phyloP scores from a whole-genome alignment of 2,797 vertebrate genomes.

The Zenarchopterus dispar region DNA sequence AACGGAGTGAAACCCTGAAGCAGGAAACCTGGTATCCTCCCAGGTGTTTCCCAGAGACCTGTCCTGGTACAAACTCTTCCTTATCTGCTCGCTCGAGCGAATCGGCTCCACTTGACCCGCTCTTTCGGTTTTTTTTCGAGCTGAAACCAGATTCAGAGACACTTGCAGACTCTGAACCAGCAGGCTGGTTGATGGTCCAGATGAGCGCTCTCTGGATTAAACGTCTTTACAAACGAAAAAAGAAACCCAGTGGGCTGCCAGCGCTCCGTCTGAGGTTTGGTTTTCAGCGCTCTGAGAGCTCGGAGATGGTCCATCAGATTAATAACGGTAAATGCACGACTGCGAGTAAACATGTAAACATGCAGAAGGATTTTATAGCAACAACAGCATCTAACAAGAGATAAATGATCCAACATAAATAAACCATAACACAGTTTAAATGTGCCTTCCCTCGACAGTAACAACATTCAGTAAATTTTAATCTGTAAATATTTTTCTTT shows the following conservation, averaged over 20 bases:
- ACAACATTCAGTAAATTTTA: too few relatives aligned
- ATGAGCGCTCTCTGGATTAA: constrained; percentile 15
- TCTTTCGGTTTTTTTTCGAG: constrained; percentile 47
- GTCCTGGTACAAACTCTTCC: constrained; percentile 30
- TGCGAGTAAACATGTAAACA: too few relatives aligned
- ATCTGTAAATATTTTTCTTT: too few relatives aligned
- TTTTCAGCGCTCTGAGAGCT: background rate
- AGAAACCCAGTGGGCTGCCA: background rate
- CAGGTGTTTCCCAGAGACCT: constrained; percentile 50
- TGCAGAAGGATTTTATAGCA: too few relatives aligned
- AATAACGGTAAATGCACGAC: too few relatives aligned
- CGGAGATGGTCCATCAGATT: too few relatives aligned
- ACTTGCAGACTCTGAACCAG: constrained; percentile 18
- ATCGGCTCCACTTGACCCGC: constrained; percentile 57
- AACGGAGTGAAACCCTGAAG: background rate
- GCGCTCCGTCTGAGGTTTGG: background rate
- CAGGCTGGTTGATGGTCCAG: constrained; percentile 2
- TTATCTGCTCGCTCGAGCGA: constrained; percentile 53
- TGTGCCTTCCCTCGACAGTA: too few relatives aligned
- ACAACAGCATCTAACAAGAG: too few relatives aligned
- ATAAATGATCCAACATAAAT: too few relatives aligned
- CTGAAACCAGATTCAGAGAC: constrained; percentile 39
- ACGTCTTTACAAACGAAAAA: constrained; percentile 17
- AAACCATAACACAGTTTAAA: too few relatives aligned
- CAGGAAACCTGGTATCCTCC: constrained; percentile 43